Evolutionary conservation across 23 tunicate species (phyloP), one percentile per base, ranked within the genome.

Genomic region (Phallusia fumigata): DNA sequence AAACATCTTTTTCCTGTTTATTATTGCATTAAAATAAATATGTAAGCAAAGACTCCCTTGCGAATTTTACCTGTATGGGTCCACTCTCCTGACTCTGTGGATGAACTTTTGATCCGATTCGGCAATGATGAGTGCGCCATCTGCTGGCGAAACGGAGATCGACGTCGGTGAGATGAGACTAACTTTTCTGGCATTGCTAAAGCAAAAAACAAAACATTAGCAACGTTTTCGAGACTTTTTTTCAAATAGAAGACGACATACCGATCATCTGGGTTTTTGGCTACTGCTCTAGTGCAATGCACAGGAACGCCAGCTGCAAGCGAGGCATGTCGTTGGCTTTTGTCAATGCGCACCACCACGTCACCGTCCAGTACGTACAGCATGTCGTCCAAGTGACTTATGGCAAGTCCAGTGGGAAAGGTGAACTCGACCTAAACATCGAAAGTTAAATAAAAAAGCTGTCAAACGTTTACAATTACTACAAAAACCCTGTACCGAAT

Each of bases 251-350:
- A 76, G 73, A 73, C 78, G 65, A 64, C n/a, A n/a, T n/a, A 91
- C 96, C 97, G 77, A n/a, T 84, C 77, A 52, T 93, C 97, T 24
- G 81, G 80, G 51, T 77, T 76, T 44, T 64, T 82, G 30, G 88
- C 58, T 0, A 85, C 94, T 0, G 35, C 79, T 19, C 94, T 51
- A 0, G 81, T 73, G 85, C 98, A 94, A 34, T 94, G 94, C 32
- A 91, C 80, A 24, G 98, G 98, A 89, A 94, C 90, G 15, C 98
- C 98, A 19, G 94, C 98, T 58, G 72, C 85, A 33, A 94, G 47
- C 21, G 98, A 89, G n/a, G 83, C 98, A 22, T 94, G 98, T 30
- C 80, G 65, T 81, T 81, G 80, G 45, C 18, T 31, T 36, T 85
- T 53, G 80, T 94, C 98, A 72, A 94, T 94, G 32, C 77, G 77